A percentile compares a stretch with the other conserved stretches of the same genome.
Conservation (phyloP, 2,888 invertebrate species). For the Cerceris rybyensis region DNA sequence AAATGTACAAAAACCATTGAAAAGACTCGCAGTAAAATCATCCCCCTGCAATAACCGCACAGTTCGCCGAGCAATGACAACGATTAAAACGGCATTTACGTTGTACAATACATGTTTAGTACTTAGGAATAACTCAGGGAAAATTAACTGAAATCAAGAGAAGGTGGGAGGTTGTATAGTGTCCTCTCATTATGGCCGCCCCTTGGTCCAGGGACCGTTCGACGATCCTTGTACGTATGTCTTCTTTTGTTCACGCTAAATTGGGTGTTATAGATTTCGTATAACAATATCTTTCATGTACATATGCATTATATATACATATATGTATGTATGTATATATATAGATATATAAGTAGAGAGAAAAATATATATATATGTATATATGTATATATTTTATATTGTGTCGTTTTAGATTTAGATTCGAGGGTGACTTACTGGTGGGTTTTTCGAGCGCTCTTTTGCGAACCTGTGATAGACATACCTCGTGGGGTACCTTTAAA, state of each 20-base stretch:
- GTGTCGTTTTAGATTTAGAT: constrained; percentile 58
- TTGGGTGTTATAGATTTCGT: constrained; percentile 53
- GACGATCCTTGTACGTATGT: constrained; percentile 59
- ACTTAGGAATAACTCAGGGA: constrained; percentile 41
- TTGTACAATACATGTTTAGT: constrained; percentile 37
- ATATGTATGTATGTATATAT: constrained; percentile 22
- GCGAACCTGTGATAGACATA: constrained; percentile 80
- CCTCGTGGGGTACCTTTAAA: constrained; percentile 82
- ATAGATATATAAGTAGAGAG: constrained; percentile 3
- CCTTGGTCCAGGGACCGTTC: constrained; percentile 58
- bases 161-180: constrained; percentile 47
- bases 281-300: constrained; percentile 42
- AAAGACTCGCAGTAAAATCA: too few species aligned
- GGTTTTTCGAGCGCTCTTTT: constrained; percentile 74
- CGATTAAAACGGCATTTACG: constrained; percentile 19
- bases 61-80: constrained; percentile 33
- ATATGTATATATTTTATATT: constrained; percentile 17
- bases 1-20: too few species aligned
- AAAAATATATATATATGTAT: constrained; percentile 32
- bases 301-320: constrained; percentile 20
- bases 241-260: constrained; percentile 55
- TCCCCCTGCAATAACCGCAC: not conserved
- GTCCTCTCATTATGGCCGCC: constrained; percentile 55
- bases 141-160: constrained; percentile 60
- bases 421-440: constrained; percentile 79